Percentiles rank a stretch among this genome's conserved stretches.
phyloP scores from a whole-genome alignment of 2,888 invertebrate species.

The Herminia tarsipennalis region DNA sequence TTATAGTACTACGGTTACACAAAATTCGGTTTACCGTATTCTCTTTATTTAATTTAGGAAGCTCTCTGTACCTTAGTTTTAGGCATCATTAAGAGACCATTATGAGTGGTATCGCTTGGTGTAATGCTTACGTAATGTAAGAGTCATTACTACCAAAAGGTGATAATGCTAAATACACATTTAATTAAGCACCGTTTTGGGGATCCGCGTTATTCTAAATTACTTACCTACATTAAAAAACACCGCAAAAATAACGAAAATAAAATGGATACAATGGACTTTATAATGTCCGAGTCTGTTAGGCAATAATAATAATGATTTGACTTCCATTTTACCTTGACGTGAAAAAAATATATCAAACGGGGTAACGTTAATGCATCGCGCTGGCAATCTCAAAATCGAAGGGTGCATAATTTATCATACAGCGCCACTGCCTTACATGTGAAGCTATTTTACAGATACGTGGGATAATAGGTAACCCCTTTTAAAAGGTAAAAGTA shows the following conservation, averaged over 20 bases:
- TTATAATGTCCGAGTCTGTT: slow-evolving; percentile 47
- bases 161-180: too few species aligned
- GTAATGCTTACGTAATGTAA: too few species aligned
- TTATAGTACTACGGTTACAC: too few species aligned
- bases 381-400: slow-evolving; percentile 74
- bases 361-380: slow-evolving; percentile 74
- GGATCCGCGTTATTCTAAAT: slow-evolving; percentile 8
- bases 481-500: background rate
- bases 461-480: slow-evolving; percentile 5
- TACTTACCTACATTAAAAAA: slow-evolving; percentile 6
- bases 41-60: too few species aligned
- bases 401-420: slow-evolving; percentile 84
- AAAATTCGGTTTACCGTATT: too few species aligned
- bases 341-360: slow-evolving; percentile 67
- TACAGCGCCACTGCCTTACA: slow-evolving; percentile 64
- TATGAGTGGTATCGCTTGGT: too few species aligned
- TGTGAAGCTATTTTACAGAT: slow-evolving; percentile 70
- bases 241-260: slow-evolving; percentile 1
- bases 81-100: too few species aligned
- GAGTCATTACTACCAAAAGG: too few species aligned
- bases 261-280: slow-evolving; percentile 7
- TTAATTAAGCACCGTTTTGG: background rate
- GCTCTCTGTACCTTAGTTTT: too few species aligned
- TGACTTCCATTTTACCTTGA: slow-evolving; percentile 73
- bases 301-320: slow-evolving; percentile 67